A percentile compares a stretch with the other conserved stretches of the same genome.
These are phyloP conservation scores for Scaptomyza graminum DNA, from an alignment of 1,140 invertebrate species.

Conservation along the genomic window DNA sequence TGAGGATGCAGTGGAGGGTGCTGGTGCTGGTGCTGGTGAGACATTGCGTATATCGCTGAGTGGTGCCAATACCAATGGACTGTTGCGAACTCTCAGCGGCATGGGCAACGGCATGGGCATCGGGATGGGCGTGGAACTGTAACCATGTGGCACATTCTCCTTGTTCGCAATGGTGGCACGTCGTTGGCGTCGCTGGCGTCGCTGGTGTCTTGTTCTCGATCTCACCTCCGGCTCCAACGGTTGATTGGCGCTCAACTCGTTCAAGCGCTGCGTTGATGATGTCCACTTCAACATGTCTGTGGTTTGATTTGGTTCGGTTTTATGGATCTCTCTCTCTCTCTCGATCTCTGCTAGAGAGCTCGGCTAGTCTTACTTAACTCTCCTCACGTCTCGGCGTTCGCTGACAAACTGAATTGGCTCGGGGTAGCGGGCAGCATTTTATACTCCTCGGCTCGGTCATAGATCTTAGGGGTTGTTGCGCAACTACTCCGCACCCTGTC, in stretches of 20 bases:
- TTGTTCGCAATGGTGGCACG: constrained; percentile 60
- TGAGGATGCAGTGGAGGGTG: constrained; percentile 53
- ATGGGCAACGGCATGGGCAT: constrained; percentile 40
- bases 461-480: constrained; percentile 71
- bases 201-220: constrained; percentile 21
- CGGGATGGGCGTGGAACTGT: constrained; percentile 73
- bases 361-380: constrained; percentile 5
- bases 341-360: constrained; percentile 4
- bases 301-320: constrained; percentile 9
- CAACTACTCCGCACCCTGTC: constrained; percentile 45
- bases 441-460: constrained; percentile 41
- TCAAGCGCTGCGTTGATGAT: constrained; percentile 48
- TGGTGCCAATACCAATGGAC: constrained; percentile 71
- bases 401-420: constrained; percentile 80
- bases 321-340: constrained; percentile 5
- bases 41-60: constrained; percentile 75
- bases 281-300: constrained; percentile 78
- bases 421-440: constrained; percentile 53
- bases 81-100: constrained; percentile 51
- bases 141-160: constrained; percentile 57
- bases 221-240: constrained; percentile 13
- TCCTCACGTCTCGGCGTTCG: constrained; percentile 57
- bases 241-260: constrained; percentile 20
- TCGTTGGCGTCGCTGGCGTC: constrained; percentile 42
- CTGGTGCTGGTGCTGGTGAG: constrained; percentile 55